phyloP scores from a whole-genome alignment of 23 tunicate species.

The Aplidium turbinatum region DNA sequence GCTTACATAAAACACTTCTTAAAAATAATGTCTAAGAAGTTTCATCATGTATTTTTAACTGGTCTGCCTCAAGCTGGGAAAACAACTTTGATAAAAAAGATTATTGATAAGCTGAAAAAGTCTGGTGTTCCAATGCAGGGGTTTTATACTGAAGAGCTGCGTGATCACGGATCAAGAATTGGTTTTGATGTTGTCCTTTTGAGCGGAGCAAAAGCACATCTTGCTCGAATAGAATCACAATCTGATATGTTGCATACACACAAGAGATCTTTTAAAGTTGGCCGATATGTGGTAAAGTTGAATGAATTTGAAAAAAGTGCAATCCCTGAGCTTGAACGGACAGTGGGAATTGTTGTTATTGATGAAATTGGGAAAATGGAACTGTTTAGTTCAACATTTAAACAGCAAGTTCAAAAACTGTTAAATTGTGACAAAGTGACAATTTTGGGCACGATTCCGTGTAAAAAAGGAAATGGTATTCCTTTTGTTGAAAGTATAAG shows the following conservation, averaged over 20 bases:
- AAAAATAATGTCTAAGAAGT: neutral
- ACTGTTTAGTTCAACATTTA: constrained; percentile 57
- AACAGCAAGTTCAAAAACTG: constrained; percentile 37
- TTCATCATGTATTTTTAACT: constrained; percentile 63
- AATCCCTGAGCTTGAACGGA: constrained; percentile 22
- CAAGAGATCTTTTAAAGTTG: constrained; percentile 55
- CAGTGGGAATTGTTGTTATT: constrained; percentile 25
- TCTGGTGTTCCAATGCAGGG: constrained; percentile 30
- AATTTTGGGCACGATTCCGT: constrained; percentile 73
- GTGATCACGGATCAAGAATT: constrained; percentile 38
- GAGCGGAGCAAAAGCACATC: constrained; percentile 40
- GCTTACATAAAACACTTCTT: no score
- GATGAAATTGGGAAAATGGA: constrained; percentile 98
- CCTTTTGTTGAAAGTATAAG: constrained; percentile 71
- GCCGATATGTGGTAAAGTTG: constrained; percentile 61
- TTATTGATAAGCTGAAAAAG: constrained; percentile 5
- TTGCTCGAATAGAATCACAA: constrained; percentile 35
- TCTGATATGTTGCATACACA: neutral
- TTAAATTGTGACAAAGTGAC: constrained; percentile 24
- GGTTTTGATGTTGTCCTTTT: constrained; percentile 70
- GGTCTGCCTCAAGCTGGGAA: constrained; percentile 84
- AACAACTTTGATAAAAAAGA: constrained; percentile 65
- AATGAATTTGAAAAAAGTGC: constrained; percentile 56
- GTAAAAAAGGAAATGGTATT: constrained; percentile 37
- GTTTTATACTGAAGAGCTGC: constrained; percentile 74